phyloP scores from a whole-genome alignment of 2,113 vertebrate species.

The Pygoscelis antarcticus region DNA sequence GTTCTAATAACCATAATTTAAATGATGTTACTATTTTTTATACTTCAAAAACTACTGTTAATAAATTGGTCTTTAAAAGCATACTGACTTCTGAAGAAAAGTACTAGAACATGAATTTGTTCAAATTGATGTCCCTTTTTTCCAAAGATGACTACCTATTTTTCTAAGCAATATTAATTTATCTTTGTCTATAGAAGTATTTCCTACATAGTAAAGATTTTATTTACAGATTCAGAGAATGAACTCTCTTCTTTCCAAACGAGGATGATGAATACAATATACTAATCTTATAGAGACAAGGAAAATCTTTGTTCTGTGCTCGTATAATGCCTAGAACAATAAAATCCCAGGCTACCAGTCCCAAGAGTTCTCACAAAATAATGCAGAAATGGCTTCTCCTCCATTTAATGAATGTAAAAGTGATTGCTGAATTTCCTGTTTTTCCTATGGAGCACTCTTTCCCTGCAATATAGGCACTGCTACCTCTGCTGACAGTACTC shows the following conservation, averaged over 20 bases:
- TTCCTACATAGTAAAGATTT: not conserved
- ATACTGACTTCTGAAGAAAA: not conserved
- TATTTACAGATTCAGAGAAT: not conserved
- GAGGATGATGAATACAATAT: not conserved
- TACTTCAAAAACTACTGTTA: not conserved
- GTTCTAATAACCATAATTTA: not conserved
- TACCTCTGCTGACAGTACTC: not conserved
- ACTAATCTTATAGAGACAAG: not conserved
- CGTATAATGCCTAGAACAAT: not conserved
- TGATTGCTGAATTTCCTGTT: not conserved
- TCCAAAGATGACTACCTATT: not conserved
- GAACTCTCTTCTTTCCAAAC: not conserved
- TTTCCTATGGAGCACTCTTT: not conserved
- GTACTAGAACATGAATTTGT: not conserved
- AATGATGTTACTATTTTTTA: not conserved
- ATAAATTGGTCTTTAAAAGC: not conserved
- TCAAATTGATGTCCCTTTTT: not conserved
- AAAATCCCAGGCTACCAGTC: not conserved
- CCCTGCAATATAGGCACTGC: not conserved
- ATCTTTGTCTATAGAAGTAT: not conserved
- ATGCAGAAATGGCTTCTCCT: not conserved
- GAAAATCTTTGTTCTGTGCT: not conserved
- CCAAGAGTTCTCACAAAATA: not conserved
- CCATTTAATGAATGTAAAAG: not conserved
- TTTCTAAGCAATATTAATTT: not conserved